These are phyloP conservation scores for Reinhardtius hippoglossoides DNA, from an alignment of 2,113 vertebrate species.

Conservation along the genomic window DNA sequence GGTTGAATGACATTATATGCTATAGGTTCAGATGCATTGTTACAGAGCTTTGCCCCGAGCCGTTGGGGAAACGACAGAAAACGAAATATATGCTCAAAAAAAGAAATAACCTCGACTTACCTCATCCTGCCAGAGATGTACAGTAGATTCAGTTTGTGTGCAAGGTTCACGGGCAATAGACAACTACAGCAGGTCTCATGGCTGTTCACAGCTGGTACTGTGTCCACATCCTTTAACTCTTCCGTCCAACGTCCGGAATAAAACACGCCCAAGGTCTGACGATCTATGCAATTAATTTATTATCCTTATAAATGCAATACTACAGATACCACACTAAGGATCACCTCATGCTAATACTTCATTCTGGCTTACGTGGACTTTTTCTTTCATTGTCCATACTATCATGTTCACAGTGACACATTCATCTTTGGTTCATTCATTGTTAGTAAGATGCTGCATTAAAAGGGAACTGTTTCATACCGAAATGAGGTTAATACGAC, in stretches of 20 bases:
- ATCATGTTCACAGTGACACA: constrained; percentile 15
- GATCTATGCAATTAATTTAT: constrained; percentile 81
- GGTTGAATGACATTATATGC: constrained; percentile 19
- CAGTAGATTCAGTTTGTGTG: constrained; percentile 61
- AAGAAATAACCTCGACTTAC: constrained; percentile 60
- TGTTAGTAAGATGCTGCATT: constrained; percentile 33
- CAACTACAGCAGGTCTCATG: constrained; percentile 44
- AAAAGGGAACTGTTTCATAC: constrained; percentile 67
- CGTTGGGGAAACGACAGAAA: constrained; percentile 40
- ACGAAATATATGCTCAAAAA: constrained; percentile 52
- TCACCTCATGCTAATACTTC: constrained; percentile 31
- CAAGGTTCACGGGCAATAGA: constrained; percentile 53
- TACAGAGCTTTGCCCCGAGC: constrained; percentile 52
- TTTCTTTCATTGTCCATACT: background rate
- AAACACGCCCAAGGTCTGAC: constrained; percentile 66
- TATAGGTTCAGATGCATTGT: constrained; percentile 55
- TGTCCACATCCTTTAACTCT: constrained; percentile 65
- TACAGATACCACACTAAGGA: constrained; percentile 32
- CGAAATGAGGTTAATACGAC: constrained; percentile 37
- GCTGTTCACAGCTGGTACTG: constrained; percentile 80
- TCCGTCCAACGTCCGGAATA: constrained; percentile 63
- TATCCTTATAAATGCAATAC: constrained; percentile 70
- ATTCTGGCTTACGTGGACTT: constrained; percentile 4
- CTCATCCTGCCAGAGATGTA: constrained; percentile 68
- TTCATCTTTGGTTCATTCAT: constrained; percentile 11